Conservation (phyloP, 2,888 invertebrate genomes). For the Zelleria hepariella region DNA sequence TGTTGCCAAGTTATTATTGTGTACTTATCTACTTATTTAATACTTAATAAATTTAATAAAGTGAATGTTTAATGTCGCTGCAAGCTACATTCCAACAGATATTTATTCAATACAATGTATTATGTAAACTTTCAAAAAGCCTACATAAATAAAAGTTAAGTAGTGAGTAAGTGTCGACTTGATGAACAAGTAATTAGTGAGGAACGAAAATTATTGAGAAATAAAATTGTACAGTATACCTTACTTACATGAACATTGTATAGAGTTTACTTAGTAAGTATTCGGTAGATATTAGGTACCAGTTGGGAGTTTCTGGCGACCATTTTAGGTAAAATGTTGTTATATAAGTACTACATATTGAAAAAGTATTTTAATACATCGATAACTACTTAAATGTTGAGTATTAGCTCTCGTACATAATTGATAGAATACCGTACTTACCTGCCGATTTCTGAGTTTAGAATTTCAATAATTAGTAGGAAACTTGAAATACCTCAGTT, state of each 20-base stretch:
- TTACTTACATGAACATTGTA: too few relatives aligned
- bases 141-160: not conserved
- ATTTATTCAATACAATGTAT: too few relatives aligned
- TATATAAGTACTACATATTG: constrained; percentile 1
- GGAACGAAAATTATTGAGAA: not conserved
- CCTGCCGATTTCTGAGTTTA: constrained; percentile 2
- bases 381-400: constrained; percentile 2
- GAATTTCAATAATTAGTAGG: constrained; percentile 1
- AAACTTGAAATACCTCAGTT: too few relatives aligned
- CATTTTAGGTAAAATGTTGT: not conserved
- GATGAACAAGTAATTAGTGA: not conserved
- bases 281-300: not conserved
- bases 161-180: not conserved
- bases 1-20: not conserved
- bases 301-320: not conserved
- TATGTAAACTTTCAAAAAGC: not conserved
- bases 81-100: not conserved
- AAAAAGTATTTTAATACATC: constrained; percentile 10
- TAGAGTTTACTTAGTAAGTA: not conserved
- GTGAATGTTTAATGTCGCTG: not conserved
- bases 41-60: not conserved
- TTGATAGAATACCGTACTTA: not conserved
- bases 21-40: not conserved
- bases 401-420: not conserved
- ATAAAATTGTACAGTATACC: not conserved